Percentiles rank a stretch among this genome's conserved stretches.
Conservation (phyloP, 2,797 vertebrate genomes). For the Microchirus variegatus region DNA sequence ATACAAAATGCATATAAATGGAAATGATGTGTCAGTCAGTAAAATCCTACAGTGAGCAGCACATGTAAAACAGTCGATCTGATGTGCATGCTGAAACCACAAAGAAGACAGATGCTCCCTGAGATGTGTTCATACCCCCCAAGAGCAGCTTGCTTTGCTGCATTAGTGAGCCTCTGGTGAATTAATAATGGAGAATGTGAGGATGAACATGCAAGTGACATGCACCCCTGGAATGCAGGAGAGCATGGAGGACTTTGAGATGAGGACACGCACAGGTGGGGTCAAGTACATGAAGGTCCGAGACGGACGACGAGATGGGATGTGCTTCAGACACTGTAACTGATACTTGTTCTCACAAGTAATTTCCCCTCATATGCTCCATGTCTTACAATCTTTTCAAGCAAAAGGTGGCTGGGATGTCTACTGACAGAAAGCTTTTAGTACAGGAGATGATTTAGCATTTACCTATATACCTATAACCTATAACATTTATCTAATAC, state of each 20-base stretch:
- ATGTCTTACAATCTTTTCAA: constrained; percentile 16
- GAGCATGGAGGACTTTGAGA: constrained; percentile 13
- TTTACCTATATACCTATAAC: no score
- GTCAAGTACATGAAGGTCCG: constrained; percentile 9
- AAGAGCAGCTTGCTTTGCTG: constrained; percentile 22
- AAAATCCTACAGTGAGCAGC: constrained; percentile 15
- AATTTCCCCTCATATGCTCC: constrained; percentile 51
- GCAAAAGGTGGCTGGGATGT: neutral
- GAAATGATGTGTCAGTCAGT: constrained; percentile 29
- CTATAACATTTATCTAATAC: no score
- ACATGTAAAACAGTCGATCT: constrained; percentile 18
- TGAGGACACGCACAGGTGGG: constrained; percentile 36
- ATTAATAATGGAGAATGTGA: constrained; percentile 38
- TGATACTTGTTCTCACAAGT: constrained; percentile 46
- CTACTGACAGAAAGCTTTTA: neutral
- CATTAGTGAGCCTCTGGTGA: constrained; percentile 32
- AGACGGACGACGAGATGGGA: constrained; percentile 27
- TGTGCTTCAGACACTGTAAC: constrained; percentile 30
- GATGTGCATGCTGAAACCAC: constrained; percentile 36
- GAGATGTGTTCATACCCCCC: constrained; percentile 21
- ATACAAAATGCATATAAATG: constrained; percentile 18
- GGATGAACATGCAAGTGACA: constrained; percentile 21
- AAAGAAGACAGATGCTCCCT: constrained; percentile 20
- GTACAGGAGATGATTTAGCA: no score
- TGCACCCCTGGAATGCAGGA: constrained; percentile 19